Conservation (phyloP, 2,888 invertebrate genomes). For the Volucella zonaria region DNA sequence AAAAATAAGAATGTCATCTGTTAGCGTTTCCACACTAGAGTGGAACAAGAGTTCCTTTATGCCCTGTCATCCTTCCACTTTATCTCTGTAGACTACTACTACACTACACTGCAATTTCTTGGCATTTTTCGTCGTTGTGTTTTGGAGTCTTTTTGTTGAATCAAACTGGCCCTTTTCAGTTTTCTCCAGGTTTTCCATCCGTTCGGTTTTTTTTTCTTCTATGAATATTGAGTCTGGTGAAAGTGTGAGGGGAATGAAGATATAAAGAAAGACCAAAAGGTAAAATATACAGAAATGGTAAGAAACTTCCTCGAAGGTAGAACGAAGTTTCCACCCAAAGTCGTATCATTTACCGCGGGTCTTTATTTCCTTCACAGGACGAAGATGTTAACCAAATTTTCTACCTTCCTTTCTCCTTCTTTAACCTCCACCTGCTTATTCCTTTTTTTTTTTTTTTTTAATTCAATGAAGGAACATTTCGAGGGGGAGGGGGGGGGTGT, state of each 20-base stretch:
- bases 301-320: slow-evolving; percentile 43
- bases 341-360: slow-evolving; percentile 67
- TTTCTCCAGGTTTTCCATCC: slow-evolving; percentile 24
- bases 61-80: slow-evolving; percentile 18
- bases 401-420: slow-evolving; percentile 9
- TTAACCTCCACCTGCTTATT: slow-evolving; percentile 24
- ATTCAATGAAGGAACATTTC: slow-evolving; percentile 36
- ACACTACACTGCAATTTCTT: slow-evolving; percentile 14
- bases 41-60: slow-evolving; percentile 31
- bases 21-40: slow-evolving; percentile 58
- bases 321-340: slow-evolving; percentile 57
- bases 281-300: slow-evolving; percentile 24
- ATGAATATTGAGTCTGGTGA: slow-evolving; percentile 59
- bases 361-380: slow-evolving; percentile 54
- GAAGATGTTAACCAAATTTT: slow-evolving; percentile 43
- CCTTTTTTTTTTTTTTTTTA: slow-evolving; percentile 26
- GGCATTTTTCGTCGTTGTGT: slow-evolving; percentile 8
- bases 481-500: slow-evolving; percentile 7
- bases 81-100: slow-evolving; percentile 8
- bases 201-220: slow-evolving; percentile 20
- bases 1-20: slow-evolving; percentile 68
- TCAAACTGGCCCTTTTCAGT: slow-evolving; percentile 20
- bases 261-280: slow-evolving; percentile 18
- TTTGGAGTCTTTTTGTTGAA: slow-evolving; percentile 14
- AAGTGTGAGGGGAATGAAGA: slow-evolving; percentile 7